Percentiles rank a stretch among this genome's conserved stretches.
Evolutionary conservation across 2,113 vertebrate genomes (phyloP).

Genomic region (Psittacula cyanocephala): DNA sequence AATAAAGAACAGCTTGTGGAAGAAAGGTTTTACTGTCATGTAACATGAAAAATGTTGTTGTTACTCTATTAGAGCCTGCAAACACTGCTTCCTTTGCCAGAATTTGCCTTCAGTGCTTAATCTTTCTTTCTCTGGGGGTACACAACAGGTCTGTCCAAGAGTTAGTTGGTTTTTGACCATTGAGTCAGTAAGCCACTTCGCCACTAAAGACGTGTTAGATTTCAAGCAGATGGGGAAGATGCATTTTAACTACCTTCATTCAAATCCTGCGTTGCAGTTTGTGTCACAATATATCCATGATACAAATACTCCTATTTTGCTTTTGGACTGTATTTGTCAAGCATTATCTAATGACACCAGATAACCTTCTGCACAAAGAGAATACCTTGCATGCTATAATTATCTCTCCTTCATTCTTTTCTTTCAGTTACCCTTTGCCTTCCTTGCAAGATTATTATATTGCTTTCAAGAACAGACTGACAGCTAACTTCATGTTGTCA

Average conservation of each 20-base stretch:
- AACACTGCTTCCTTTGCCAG: background rate
- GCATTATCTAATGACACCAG: background rate
- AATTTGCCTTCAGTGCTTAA: background rate
- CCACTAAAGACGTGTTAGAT: background rate
- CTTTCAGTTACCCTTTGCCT: background rate
- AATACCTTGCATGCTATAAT: background rate
- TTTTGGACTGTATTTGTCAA: background rate
- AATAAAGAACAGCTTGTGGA: background rate
- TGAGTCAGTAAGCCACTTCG: rapidly evolving
- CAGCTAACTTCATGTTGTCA: background rate
- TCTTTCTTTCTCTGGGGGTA: background rate
- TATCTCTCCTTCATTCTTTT: background rate
- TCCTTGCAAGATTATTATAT: background rate
- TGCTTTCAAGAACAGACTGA: background rate
- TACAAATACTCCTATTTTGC: background rate
- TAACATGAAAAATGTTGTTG: background rate
- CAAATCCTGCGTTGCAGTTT: background rate
- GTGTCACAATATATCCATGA: background rate
- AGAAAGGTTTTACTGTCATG: background rate
- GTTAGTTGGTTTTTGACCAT: background rate
- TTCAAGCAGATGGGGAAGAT: background rate
- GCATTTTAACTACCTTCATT: background rate
- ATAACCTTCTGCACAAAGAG: background rate
- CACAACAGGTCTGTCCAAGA: background rate
- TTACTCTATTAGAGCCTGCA: background rate